Evolutionary conservation across 2,797 vertebrate genomes (phyloP).

Genomic region (Lacerta bilineata): DNA sequence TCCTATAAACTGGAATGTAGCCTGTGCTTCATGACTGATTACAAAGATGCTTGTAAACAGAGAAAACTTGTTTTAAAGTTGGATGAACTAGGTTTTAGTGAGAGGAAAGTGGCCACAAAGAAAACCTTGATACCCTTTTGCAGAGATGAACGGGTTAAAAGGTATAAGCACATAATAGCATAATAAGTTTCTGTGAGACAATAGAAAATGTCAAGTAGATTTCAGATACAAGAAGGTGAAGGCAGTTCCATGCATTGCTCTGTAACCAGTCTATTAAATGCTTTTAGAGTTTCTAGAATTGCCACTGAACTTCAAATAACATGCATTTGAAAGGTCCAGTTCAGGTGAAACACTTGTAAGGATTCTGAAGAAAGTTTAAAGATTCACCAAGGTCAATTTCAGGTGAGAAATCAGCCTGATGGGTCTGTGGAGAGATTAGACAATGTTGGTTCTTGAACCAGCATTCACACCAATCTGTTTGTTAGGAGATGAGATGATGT

Average conservation of each 20-base stretch:
- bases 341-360: not conserved
- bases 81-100: constrained; percentile 30
- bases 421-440: too few relatives aligned
- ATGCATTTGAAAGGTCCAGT: not conserved
- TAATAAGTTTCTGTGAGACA: not conserved
- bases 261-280: not conserved
- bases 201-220: not conserved
- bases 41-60: constrained; percentile 26
- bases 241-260: constrained; percentile 12
- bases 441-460: too few relatives aligned
- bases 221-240: not conserved
- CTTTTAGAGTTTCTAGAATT: not conserved
- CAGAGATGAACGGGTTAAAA: not conserved
- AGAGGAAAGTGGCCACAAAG: not conserved
- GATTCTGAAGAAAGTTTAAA: not conserved
- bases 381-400: not conserved
- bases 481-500: too few relatives aligned
- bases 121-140: not conserved
- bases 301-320: not conserved
- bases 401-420: too few relatives aligned
- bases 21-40: constrained; percentile 14
- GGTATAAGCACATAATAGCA: not conserved
- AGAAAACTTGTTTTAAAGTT: not conserved
- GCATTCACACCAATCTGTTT: too few relatives aligned
- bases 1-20: constrained; percentile 30